These are phyloP conservation scores for Laticauda colubrina DNA, from an alignment of 2,113 vertebrate species.

Conservation along the genomic window DNA sequence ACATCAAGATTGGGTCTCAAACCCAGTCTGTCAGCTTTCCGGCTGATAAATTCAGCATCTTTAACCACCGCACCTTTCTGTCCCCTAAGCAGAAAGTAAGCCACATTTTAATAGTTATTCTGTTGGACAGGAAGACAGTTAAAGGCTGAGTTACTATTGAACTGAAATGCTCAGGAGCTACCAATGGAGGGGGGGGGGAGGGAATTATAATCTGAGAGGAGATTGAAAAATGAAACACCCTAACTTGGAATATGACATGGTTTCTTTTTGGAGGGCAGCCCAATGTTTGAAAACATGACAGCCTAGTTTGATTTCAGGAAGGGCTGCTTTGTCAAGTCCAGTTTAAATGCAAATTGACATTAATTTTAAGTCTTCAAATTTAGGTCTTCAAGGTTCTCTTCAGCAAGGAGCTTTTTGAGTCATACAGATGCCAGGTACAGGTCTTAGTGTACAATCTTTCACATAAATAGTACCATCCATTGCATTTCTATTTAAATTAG, in stretches of 20 bases:
- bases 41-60: too few relatives aligned
- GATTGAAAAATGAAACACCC: background rate
- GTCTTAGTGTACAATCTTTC: background rate
- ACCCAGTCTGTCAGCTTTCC: too few relatives aligned
- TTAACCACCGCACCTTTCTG: too few relatives aligned
- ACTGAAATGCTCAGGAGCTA: background rate
- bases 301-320: background rate
- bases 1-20: too few relatives aligned
- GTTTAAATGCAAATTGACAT: background rate
- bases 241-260: background rate
- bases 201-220: background rate
- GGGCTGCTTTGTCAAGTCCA: background rate
- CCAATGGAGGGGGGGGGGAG: too few relatives aligned
- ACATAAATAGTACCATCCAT: background rate
- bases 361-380: background rate
- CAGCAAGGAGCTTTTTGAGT: background rate
- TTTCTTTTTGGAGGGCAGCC: background rate
- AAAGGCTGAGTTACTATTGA: background rate
- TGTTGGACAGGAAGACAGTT: background rate
- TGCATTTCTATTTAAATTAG: background rate
- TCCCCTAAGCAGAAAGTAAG: background rate
- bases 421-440: background rate
- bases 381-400: background rate
- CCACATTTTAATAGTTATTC: slow-evolving; percentile 1
- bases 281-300: background rate